phyloP scores from a whole-genome alignment of 2,113 vertebrate genomes.

The Pelodiscus sinensis region DNA sequence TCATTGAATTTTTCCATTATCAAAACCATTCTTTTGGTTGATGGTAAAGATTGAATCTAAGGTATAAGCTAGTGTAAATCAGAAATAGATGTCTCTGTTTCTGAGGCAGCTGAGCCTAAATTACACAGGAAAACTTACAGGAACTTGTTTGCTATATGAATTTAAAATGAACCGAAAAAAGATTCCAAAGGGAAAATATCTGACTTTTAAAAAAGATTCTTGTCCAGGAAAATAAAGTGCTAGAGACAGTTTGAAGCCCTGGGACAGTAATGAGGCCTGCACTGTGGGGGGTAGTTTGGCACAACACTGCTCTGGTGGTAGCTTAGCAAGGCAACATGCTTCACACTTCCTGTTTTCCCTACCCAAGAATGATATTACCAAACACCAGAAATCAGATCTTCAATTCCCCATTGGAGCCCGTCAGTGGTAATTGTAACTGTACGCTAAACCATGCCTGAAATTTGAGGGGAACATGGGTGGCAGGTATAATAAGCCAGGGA shows the following conservation, averaged over 20 bases:
- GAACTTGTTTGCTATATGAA: rapidly evolving
- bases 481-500: no score
- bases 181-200: neutral
- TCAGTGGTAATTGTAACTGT: neutral
- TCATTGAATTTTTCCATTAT: neutral
- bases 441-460: neutral
- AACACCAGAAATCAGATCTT: neutral
- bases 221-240: neutral
- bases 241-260: neutral
- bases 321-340: neutral
- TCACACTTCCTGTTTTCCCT: neutral
- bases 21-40: neutral
- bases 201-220: neutral
- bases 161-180: neutral
- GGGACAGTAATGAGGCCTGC: neutral
- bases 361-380: rapidly evolving
- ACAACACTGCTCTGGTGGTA: neutral
- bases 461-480: neutral
- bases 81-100: neutral
- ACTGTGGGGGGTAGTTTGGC: neutral
- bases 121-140: neutral
- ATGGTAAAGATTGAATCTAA: neutral
- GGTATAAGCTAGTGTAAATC: neutral
- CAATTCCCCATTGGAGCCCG: rapidly evolving
- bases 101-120: neutral